phyloP scores from a whole-genome alignment of 2,797 vertebrate species.

The Iguana delicatissima region DNA sequence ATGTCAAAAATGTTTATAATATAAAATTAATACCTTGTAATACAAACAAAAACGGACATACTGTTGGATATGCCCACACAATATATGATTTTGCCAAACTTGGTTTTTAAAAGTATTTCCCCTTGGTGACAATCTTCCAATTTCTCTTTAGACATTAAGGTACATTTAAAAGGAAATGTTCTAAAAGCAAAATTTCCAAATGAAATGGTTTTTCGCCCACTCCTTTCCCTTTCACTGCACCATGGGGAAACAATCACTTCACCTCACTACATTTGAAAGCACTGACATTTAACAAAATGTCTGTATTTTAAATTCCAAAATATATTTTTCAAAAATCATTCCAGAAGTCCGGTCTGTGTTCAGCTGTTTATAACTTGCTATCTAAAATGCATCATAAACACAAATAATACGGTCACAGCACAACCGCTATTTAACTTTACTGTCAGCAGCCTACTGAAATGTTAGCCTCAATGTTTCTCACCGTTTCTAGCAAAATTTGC shows the following conservation, averaged over 20 bases:
- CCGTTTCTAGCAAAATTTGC: constrained; percentile 99
- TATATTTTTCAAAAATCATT: background rate
- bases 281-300: background rate
- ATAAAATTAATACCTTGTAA: too few species aligned
- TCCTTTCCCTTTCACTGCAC: background rate
- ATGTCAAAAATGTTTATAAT: too few species aligned
- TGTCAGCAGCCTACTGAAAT: background rate
- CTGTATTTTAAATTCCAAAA: constrained; percentile 11
- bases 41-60: background rate
- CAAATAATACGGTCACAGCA: constrained; percentile 10
- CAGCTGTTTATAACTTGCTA: background rate
- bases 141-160: background rate
- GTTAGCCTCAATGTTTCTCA: constrained; percentile 71
- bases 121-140: background rate
- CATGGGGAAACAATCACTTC: background rate
- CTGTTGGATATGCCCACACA: background rate
- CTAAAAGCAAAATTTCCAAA: constrained; percentile 8
- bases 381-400: constrained; percentile 8
- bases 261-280: background rate
- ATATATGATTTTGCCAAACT: background rate
- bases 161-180: background rate
- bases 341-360: background rate
- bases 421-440: background rate
- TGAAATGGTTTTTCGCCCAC: background rate
- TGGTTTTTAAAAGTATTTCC: constrained; percentile 1